Percentiles rank a stretch among this genome's conserved stretches.
These are phyloP conservation scores for Brachionus rubens DNA, from an alignment of 1,140 invertebrate genomes.

Conservation along the genomic window DNA sequence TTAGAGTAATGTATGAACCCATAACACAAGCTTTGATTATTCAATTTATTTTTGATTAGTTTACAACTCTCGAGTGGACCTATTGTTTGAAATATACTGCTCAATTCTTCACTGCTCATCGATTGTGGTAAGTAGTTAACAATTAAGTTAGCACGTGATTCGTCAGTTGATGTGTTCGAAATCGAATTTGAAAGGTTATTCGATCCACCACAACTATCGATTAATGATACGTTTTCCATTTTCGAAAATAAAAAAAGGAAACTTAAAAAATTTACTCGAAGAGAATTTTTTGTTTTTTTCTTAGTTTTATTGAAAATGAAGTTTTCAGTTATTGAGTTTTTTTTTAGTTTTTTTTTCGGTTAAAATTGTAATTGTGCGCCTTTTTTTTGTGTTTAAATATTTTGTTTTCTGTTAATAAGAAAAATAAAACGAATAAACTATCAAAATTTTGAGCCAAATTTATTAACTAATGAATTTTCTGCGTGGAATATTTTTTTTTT, in stretches of 20 bases:
- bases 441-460: slow-evolving; percentile 34
- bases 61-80: slow-evolving; percentile 99
- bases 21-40: slow-evolving; percentile 62
- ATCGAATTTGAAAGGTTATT: slow-evolving; percentile 26
- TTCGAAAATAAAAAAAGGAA: not conserved
- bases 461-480: not conserved
- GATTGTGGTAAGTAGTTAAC: slow-evolving; percentile 99
- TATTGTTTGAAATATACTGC: slow-evolving; percentile 91
- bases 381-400: not conserved
- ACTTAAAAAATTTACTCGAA: not conserved
- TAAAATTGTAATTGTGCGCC: slow-evolving; percentile 11
- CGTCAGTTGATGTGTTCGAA: slow-evolving; percentile 12
- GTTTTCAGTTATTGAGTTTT: no score
- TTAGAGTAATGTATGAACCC: slow-evolving; percentile 41
- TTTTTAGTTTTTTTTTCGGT: not conserved
- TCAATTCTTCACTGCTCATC: slow-evolving; percentile 98
- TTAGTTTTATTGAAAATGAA: no score
- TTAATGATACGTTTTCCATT: slow-evolving; percentile 31
- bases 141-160: slow-evolving; percentile 82
- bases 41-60: slow-evolving; percentile 94
- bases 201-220: slow-evolving; percentile 22
- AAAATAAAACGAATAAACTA: no score
- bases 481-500: no score
- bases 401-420: no score
- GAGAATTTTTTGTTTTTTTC: no score